Conservation (phyloP, 2,797 vertebrate genomes). For the Thamnophis elegans region DNA sequence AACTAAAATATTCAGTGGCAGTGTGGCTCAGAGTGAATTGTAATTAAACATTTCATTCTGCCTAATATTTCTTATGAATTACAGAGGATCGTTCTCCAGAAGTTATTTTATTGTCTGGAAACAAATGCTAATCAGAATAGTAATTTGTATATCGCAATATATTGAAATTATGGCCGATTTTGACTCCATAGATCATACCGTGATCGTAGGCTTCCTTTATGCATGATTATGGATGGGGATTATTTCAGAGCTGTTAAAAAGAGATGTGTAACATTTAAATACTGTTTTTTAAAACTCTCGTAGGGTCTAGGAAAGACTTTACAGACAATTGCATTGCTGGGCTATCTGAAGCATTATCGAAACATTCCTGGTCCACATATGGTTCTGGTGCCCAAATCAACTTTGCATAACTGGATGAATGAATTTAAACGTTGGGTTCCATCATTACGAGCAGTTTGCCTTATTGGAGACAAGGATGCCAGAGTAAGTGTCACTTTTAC, state of each 20-base stretch:
- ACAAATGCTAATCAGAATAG: slow-evolving; percentile 4
- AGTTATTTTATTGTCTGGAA: slow-evolving; percentile 18
- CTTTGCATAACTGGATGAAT: slow-evolving; percentile 88
- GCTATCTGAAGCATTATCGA: slow-evolving; percentile 86
- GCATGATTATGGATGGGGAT: not conserved
- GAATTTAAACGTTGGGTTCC: slow-evolving; percentile 89
- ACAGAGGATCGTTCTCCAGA: not conserved
- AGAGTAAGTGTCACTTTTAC: slow-evolving; percentile 73
- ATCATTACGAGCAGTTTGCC: slow-evolving; percentile 82
- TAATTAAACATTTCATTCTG: slow-evolving; percentile 24
- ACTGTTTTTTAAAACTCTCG: slow-evolving; percentile 34
- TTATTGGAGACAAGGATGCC: slow-evolving; percentile 83
- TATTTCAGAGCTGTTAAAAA: slow-evolving; percentile 24
- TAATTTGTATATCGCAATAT: slow-evolving; percentile 29
- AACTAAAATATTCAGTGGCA: not conserved
- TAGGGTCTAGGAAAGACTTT: slow-evolving; percentile 87
- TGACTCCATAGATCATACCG: not conserved
- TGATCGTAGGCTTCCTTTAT: not conserved
- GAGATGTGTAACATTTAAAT: slow-evolving; percentile 5
- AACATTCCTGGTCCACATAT: slow-evolving; percentile 89
- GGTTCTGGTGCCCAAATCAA: slow-evolving; percentile 88
- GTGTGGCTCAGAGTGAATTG: not conserved
- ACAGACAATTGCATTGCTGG: slow-evolving; percentile 84
- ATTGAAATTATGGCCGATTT: slow-evolving; percentile 4
- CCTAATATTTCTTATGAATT: not conserved